Conservation (phyloP, 2,113 vertebrate species). For the Pollimyrus isidori region DNA sequence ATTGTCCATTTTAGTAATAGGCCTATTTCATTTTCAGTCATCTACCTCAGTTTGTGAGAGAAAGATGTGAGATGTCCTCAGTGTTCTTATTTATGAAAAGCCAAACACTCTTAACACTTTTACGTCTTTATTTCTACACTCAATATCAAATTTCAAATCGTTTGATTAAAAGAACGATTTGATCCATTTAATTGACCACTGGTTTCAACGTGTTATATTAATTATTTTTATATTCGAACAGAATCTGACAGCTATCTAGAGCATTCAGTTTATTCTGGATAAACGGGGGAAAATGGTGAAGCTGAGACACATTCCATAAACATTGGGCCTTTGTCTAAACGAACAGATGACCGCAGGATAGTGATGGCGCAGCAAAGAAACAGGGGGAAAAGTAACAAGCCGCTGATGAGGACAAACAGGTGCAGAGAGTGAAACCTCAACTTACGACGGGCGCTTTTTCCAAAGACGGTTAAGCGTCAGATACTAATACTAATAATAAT, state of each 20-base stretch:
- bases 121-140: neutral
- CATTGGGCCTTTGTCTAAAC: neutral
- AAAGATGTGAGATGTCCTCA: neutral
- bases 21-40: neutral
- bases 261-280: neutral
- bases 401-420: neutral
- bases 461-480: neutral
- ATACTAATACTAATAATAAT: neutral
- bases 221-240: neutral
- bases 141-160: neutral
- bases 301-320: neutral
- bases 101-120: neutral
- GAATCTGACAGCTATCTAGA: neutral
- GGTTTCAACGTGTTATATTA: neutral
- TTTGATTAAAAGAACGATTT: neutral
- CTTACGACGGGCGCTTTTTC: neutral
- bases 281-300: neutral
- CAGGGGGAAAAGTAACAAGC: neutral
- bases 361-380: neutral
- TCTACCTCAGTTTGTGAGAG: conserved; percentile 3
- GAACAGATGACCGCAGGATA: neutral
- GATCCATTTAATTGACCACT: neutral
- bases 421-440: neutral
- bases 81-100: conserved; percentile 6
- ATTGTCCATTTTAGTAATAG: neutral